These are phyloP conservation scores for Cylas formicarius DNA, from an alignment of 1,140 invertebrate species.

Conservation along the genomic window DNA sequence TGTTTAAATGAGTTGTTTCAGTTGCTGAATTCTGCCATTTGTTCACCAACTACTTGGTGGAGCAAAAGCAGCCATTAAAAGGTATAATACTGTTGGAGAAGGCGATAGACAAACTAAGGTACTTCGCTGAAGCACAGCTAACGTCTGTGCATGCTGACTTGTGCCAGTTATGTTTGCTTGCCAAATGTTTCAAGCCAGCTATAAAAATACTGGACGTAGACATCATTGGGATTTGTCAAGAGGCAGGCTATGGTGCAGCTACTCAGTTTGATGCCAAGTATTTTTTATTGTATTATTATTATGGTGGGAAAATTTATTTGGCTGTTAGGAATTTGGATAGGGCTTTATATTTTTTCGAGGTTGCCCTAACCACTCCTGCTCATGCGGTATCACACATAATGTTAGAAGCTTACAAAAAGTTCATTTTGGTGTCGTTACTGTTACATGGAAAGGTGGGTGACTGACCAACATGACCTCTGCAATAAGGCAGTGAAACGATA, in stretches of 20 bases:
- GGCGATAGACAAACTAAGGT: slow-evolving; percentile 83
- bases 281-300: slow-evolving; percentile 93
- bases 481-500: no score
- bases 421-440: slow-evolving; percentile 85
- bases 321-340: slow-evolving; percentile 87
- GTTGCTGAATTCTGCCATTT: slow-evolving; percentile 84
- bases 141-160: slow-evolving; percentile 92
- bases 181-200: slow-evolving; percentile 89
- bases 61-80: slow-evolving; percentile 67
- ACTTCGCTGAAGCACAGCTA: slow-evolving; percentile 73
- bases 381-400: slow-evolving; percentile 93
- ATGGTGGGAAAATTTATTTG: slow-evolving; percentile 94
- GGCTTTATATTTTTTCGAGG: slow-evolving; percentile 92
- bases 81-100: slow-evolving; percentile 78
- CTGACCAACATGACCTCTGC: no score
- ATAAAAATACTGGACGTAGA: slow-evolving; percentile 84
- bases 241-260: slow-evolving; percentile 51
- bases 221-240: slow-evolving; percentile 83
- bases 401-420: slow-evolving; percentile 96
- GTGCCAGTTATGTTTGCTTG: slow-evolving; percentile 82
- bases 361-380: slow-evolving; percentile 86
- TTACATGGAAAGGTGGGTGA: slow-evolving; percentile 73
- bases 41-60: slow-evolving; percentile 69
- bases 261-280: slow-evolving; percentile 83
- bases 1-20: slow-evolving; percentile 42